These are phyloP conservation scores for Leptothorax acervorum DNA, from an alignment of 2,888 invertebrate genomes.

Conservation along the genomic window DNA sequence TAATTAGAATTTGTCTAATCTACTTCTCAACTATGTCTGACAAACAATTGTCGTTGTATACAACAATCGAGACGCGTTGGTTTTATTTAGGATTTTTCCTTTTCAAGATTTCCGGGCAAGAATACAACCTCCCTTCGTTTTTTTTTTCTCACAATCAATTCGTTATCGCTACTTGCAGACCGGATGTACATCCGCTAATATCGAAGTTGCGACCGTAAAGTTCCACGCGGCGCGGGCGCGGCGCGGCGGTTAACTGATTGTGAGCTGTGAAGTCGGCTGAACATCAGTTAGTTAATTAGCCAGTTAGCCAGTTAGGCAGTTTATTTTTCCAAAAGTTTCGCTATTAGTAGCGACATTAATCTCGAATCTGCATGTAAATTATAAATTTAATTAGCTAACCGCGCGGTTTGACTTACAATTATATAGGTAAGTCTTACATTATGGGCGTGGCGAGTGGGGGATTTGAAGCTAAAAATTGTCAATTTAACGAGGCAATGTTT, in stretches of 20 bases:
- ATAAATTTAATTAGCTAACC: background rate
- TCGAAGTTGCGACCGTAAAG: constrained; percentile 35
- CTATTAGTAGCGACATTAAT: constrained; percentile 10
- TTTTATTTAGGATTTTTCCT: background rate
- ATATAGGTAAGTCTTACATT: background rate
- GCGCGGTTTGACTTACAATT: no score
- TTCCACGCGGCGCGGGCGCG: background rate
- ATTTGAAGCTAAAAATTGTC: constrained; percentile 6
- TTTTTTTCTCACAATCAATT: constrained; percentile 40
- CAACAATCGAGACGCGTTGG: background rate
- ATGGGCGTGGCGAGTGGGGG: background rate
- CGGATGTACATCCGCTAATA: constrained; percentile 47
- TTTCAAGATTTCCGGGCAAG: constrained; percentile 2
- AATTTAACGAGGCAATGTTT: background rate
- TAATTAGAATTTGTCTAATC: background rate
- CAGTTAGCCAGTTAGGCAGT: background rate
- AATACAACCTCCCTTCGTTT: background rate
- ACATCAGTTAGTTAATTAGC: constrained; percentile 18
- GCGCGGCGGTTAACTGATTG: constrained; percentile 5
- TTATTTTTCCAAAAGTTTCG: background rate
- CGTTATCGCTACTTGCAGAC: constrained; percentile 31
- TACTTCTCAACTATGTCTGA: background rate
- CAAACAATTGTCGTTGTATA: background rate
- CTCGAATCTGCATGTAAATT: background rate
- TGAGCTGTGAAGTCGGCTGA: background rate